Base-by-base conservation (phyloP, 2,797 vertebrate genomes). In the Aphelocoma californica region DNA sequence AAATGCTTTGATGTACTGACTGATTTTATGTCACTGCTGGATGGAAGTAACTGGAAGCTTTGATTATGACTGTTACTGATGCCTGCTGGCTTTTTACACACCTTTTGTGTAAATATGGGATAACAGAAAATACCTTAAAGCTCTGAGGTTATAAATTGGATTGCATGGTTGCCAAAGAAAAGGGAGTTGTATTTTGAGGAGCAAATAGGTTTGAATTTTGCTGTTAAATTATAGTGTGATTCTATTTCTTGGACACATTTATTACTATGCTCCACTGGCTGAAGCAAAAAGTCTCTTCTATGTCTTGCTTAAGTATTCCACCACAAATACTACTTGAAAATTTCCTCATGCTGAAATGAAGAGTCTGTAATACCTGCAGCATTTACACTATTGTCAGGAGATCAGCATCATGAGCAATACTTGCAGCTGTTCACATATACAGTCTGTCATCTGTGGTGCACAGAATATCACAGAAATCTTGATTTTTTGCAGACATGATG, bases 401-500 rank as follows among this genome's bases (percentile, higher is more conserved):
- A 45, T 62, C 40, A 82, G 20, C 67, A 38, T 71, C 51, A 14
- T 34, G 10, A 82, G 38, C 34, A 70, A 16, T 31, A 57, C 44
- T 51, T 16, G 36, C 29, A 50, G 44, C 18, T 86, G 31, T 38
- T 77, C 34, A 26, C 29, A 31, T 20, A 23, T 3, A 31, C 5
- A 60, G 14, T 73, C 69, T 62, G 54, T 85, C 90, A 53, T 11
- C 57, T 1, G 2, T 3, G 14, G 6, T 38, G 32, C 42, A 47
- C 38, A 78, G 71, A 79, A 64, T 84, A 31, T 73, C 48, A 54
- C 9, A 32, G 34, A 54, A 71, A 65, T 70, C 38, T 40, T 81
- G n/a, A 24, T 58, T 73, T 89, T 92, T 91, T 64, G 0, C 96
- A 99, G 99, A 67, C 98, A 99, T 3, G 98, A 99, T 15, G 98